Evolutionary conservation across 2,113 vertebrate genomes (phyloP).

Genomic region (Hippoglossus stenolepis): DNA sequence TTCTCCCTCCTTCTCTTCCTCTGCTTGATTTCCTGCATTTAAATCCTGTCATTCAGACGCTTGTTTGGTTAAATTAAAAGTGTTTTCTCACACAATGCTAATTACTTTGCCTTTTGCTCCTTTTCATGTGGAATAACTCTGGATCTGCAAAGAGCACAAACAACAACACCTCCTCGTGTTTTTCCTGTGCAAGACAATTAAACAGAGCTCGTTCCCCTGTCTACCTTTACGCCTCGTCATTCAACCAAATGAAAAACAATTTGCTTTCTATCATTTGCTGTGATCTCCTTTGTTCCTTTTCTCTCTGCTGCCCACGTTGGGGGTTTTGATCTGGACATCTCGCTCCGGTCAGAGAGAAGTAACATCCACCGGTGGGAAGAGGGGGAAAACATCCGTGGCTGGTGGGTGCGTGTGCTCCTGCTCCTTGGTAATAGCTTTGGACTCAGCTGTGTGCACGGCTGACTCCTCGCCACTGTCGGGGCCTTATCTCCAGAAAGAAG

Average conservation of each 20-base stretch:
- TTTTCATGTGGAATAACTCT: constrained; percentile 7
- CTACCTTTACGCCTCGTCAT: constrained; percentile 8
- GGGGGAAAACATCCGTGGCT: not conserved
- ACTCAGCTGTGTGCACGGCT: constrained; percentile 72
- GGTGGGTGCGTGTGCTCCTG: constrained; percentile 11
- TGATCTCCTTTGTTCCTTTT: constrained; percentile 15
- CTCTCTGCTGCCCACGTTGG: constrained; percentile 24
- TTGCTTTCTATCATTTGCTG: constrained; percentile 15
- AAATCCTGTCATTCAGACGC: constrained; percentile 28
- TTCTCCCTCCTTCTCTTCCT: not conserved
- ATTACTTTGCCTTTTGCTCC: constrained; percentile 19
- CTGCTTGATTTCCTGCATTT: constrained; percentile 39
- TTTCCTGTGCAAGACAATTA: not conserved
- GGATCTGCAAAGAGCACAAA: constrained; percentile 5
- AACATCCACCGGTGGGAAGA: constrained; percentile 23
- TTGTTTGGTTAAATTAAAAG: constrained; percentile 30
- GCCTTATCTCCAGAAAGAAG: constrained; percentile 74
- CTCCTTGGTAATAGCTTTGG: constrained; percentile 71
- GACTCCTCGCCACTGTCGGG: constrained; percentile 64
- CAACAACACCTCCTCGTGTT: not conserved
- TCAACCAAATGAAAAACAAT: constrained; percentile 4
- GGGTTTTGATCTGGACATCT: constrained; percentile 64
- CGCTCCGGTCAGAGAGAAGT: constrained; percentile 54
- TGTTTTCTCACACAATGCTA: constrained; percentile 13
- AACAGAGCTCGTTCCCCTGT: constrained; percentile 1